Conservation (phyloP, 1,140 invertebrate genomes). For the Sarcophaga peregrina region DNA sequence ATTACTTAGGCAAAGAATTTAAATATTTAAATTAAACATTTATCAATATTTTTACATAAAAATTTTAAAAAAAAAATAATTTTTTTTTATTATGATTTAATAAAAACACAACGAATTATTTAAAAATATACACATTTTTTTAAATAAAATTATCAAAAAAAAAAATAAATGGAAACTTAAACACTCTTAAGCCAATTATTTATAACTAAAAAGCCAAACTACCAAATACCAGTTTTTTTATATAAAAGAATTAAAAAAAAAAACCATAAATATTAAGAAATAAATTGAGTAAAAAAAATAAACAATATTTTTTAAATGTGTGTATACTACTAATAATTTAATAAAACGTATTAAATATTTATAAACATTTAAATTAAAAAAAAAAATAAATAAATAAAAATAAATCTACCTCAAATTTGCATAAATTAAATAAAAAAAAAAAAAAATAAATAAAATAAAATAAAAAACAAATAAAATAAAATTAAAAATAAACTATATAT, state of each 20-base stretch:
- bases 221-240: background rate
- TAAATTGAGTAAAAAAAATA: background rate
- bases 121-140: too few relatives aligned
- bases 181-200: constrained; percentile 20
- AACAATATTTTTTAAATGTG: constrained; percentile 27
- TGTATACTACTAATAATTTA: background rate
- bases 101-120: background rate
- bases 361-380: background rate
- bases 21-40: background rate
- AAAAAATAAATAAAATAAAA: background rate
- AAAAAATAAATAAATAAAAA: constrained; percentile 7
- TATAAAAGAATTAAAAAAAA: background rate
- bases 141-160: too few relatives aligned
- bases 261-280: background rate
- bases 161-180: background rate
- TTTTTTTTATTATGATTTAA: background rate
- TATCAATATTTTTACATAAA: background rate
- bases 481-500: constrained; percentile 6
- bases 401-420: constrained; percentile 35
- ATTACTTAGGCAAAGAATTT: too few relatives aligned
- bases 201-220: background rate
- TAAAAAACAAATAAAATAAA: background rate
- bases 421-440: background rate
- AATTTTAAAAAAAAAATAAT: background rate
- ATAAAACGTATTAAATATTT: background rate